phyloP scores from a whole-genome alignment of 2,888 invertebrate species.

The Cerceris rybyensis region DNA sequence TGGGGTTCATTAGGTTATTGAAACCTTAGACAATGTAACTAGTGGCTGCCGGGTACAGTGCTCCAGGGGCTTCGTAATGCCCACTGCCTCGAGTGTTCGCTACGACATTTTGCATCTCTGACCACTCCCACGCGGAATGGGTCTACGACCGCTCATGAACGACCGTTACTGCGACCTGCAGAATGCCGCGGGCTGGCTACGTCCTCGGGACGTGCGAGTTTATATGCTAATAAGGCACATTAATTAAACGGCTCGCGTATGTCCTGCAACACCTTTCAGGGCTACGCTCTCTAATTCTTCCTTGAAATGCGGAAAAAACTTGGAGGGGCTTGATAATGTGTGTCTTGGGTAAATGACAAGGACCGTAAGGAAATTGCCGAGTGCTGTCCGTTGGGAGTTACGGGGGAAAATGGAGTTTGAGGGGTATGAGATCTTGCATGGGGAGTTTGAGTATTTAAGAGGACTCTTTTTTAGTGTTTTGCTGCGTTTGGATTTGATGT shows the following conservation, averaged over 20 bases:
- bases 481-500: no score
- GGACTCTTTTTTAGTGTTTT: no score
- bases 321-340: constrained; percentile 1
- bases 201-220: constrained; percentile 70
- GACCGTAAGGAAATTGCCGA: constrained; percentile 17
- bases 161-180: constrained; percentile 39
- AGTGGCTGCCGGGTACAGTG: constrained; percentile 69
- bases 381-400: not conserved
- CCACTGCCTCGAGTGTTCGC: constrained; percentile 67
- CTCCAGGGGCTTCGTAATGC: constrained; percentile 79
- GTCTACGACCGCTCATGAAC: constrained; percentile 53
- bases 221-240: constrained; percentile 75
- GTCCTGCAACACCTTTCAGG: constrained; percentile 53
- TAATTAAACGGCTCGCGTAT: constrained; percentile 73
- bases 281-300: constrained; percentile 53
- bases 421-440: not conserved
- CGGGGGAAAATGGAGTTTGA: not conserved
- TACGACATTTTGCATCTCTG: constrained; percentile 70
- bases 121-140: constrained; percentile 55
- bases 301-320: constrained; percentile 46
- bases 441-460: no score
- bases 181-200: constrained; percentile 54
- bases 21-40: constrained; percentile 80
- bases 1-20: constrained; percentile 79
- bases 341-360: constrained; percentile 22